phyloP scores from a whole-genome alignment of 1,140 invertebrate genomes.

The Kradibia gibbosae region DNA sequence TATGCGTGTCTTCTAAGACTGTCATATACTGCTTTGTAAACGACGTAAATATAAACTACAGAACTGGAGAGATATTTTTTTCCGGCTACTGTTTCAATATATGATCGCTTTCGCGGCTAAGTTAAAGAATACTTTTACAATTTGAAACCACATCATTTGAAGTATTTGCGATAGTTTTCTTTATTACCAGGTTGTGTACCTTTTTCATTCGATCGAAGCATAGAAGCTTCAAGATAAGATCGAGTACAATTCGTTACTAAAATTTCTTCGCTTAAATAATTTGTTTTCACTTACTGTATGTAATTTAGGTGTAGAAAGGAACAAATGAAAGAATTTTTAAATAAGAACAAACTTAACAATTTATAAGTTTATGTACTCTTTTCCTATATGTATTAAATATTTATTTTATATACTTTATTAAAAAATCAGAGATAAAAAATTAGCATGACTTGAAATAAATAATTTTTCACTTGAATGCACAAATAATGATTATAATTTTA shows the following conservation, averaged over 20 bases:
- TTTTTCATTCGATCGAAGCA: slow-evolving; percentile 40
- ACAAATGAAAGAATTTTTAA: too few relatives aligned
- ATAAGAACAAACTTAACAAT: too few relatives aligned
- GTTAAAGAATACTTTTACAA: slow-evolving; percentile 41
- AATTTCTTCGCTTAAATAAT: not conserved
- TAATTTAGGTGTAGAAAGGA: too few relatives aligned
- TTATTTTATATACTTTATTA: too few relatives aligned
- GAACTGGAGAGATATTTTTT: not conserved
- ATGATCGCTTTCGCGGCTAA: not conserved
- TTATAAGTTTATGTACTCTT: too few relatives aligned
- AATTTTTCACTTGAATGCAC: too few relatives aligned
- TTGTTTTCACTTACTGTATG: not conserved
- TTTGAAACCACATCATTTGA: slow-evolving; percentile 18
- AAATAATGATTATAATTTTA: too few relatives aligned
- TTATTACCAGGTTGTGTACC: slow-evolving; percentile 20
- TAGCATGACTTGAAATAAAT: too few relatives aligned
- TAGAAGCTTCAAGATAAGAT: slow-evolving; percentile 12
- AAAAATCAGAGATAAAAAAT: too few relatives aligned
- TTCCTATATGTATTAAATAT: too few relatives aligned
- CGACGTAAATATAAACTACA: not conserved
- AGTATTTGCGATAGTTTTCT: slow-evolving; percentile 2
- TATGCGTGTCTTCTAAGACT: slow-evolving; percentile 10
- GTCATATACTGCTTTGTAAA: not conserved
- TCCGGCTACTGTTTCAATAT: not conserved
- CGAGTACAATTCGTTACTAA: not conserved